phyloP scores from a whole-genome alignment of 1,140 invertebrate species.

The Orussus abietinus region DNA sequence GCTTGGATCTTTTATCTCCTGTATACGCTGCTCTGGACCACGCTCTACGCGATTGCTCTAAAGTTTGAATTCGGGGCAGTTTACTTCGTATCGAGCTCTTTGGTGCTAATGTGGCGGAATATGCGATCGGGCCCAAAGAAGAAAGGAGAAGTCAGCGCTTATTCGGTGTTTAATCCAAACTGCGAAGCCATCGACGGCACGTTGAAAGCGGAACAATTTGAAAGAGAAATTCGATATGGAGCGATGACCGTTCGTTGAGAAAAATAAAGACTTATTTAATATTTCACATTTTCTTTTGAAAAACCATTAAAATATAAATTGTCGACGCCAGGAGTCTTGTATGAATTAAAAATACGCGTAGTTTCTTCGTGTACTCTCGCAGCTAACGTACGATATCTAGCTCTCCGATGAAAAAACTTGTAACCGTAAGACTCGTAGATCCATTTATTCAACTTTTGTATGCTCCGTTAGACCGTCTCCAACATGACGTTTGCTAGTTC shows the following conservation, averaged over 20 bases:
- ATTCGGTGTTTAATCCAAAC: constrained; percentile 96
- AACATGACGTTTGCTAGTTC: no score
- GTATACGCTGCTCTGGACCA: constrained; percentile 63
- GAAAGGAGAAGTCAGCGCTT: constrained; percentile 82
- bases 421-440: no score
- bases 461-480: no score
- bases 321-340: no score
- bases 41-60: constrained; percentile 66
- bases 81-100: constrained; percentile 75
- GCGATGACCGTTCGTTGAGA: constrained; percentile 39
- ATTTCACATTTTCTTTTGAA: no score
- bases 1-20: constrained; percentile 35
- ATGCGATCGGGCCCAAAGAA: constrained; percentile 70
- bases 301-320: no score
- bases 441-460: no score
- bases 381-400: no score
- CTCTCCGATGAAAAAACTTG: no score
- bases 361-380: no score
- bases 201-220: constrained; percentile 91
- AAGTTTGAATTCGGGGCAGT: constrained; percentile 86
- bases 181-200: constrained; percentile 91
- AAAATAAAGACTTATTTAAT: no score
- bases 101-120: constrained; percentile 81
- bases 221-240: constrained; percentile 76
- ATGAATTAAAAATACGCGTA: no score